A percentile compares a stretch with the other conserved stretches of the same genome.
Conservation (phyloP, 2,888 invertebrate genomes). For the Lobophora halterata region DNA sequence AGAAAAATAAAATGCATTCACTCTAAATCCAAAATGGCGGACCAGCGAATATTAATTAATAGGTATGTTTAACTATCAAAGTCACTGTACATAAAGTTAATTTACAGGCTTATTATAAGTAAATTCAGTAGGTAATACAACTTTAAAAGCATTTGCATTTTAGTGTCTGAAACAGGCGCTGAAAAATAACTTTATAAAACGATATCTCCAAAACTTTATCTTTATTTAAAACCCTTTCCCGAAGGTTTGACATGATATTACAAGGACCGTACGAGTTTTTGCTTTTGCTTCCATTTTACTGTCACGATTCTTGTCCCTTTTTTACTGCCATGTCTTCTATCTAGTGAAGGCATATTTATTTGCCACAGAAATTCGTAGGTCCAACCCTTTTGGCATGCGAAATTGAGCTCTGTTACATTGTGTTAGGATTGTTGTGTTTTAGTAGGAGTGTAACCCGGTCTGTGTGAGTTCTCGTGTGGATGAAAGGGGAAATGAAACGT, state of each 20-base stretch:
- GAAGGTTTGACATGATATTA: conserved; percentile 28
- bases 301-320: conserved; percentile 32
- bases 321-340: conserved; percentile 35
- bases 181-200: conserved; percentile 3
- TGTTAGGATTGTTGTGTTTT: conserved; percentile 6
- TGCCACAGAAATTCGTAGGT: conserved; percentile 12
- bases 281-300: conserved; percentile 28
- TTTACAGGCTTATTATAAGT: no score
- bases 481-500: conserved; percentile 58
- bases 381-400: conserved; percentile 2
- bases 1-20: no score
- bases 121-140: no score
- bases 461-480: conserved; percentile 37
- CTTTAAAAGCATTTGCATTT: no score
- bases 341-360: conserved; percentile 30
- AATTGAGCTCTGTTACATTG: conserved; percentile 8
- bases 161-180: no score
- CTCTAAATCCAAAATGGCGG: no score
- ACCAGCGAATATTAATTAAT: no score
- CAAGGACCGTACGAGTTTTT: conserved; percentile 28
- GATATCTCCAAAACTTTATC: conserved; percentile 12
- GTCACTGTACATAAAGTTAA: no score
- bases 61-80: no score
- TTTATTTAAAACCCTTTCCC: conserved; percentile 20
- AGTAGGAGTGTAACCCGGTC: background rate